These are phyloP conservation scores for Agriopis aurantiaria DNA, from an alignment of 2,888 invertebrate genomes.

Conservation along the genomic window DNA sequence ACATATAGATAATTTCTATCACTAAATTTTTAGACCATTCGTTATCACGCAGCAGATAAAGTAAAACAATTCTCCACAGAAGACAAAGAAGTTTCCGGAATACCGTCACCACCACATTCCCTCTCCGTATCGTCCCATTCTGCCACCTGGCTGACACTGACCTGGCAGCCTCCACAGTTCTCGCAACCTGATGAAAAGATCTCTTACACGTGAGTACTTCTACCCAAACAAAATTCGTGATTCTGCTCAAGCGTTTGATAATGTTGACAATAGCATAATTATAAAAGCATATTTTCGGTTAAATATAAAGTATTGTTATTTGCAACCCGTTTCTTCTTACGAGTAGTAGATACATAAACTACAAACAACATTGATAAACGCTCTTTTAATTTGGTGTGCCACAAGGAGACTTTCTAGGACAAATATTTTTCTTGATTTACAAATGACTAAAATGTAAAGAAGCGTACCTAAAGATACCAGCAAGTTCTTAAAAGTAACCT, in stretches of 20 bases:
- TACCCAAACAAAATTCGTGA: not conserved
- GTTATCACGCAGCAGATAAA: not conserved
- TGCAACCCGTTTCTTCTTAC: no score
- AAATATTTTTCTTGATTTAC: no score
- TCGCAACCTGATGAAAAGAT: conserved; percentile 93
- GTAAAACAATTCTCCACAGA: conserved; percentile 44
- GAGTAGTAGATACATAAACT: no score
- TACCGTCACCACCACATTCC: conserved; percentile 93
- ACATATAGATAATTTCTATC: no score
- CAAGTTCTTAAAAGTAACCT: no score
- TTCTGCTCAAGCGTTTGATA: conserved; percentile 51
- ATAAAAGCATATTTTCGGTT: no score
- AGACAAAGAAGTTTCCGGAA: conserved; percentile 86
- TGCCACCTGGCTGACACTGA: conserved; percentile 92
- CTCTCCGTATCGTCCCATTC: conserved; percentile 92
- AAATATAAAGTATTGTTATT: not conserved
- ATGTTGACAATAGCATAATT: not conserved
- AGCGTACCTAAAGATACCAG: no score
- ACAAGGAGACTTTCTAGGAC: not conserved
- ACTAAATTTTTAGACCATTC: no score
- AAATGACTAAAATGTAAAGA: no score
- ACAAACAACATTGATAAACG: no score
- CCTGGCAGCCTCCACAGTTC: conserved; percentile 95
- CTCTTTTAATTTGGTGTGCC: not conserved
- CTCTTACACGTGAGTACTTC: conserved; percentile 87